Percentiles rank a stretch among this genome's conserved stretches.
These are phyloP conservation scores for Belonocnema kinseyi DNA, from an alignment of 1,140 invertebrate genomes.

Conservation along the genomic window DNA sequence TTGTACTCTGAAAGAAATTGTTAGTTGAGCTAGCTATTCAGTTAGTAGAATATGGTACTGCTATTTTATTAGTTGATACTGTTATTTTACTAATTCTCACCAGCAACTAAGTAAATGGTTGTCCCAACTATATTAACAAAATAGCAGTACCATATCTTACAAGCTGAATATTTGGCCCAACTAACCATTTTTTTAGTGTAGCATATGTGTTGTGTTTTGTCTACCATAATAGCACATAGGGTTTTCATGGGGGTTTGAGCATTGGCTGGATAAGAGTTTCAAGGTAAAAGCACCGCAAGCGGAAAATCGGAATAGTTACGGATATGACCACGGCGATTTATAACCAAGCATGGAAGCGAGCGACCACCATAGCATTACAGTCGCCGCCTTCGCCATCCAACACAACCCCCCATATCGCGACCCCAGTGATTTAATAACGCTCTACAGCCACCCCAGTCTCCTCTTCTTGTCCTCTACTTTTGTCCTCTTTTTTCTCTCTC, in stretches of 20 bases:
- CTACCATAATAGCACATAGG: neutral
- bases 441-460: conserved; percentile 9
- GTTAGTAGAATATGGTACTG: too few species aligned
- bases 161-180: too few species aligned
- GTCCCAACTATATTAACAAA: too few species aligned
- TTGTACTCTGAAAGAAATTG: too few species aligned
- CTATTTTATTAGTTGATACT: too few species aligned
- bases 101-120: too few species aligned
- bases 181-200: too few species aligned
- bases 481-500: conserved; percentile 32
- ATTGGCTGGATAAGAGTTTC: conserved; percentile 15
- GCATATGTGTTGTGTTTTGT: neutral
- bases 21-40: too few species aligned
- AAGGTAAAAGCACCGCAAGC: conserved; percentile 38
- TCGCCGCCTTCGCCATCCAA: conserved; percentile 39
- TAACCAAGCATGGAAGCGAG: conserved; percentile 31
- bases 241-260: neutral
- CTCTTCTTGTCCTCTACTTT: conserved; percentile 22
- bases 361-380: conserved; percentile 38
- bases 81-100: too few species aligned
- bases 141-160: too few species aligned
- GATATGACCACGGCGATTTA: conserved; percentile 42
- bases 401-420: conserved; percentile 19
- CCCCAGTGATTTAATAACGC: conserved; percentile 29
- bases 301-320: conserved; percentile 49